Evolutionary conservation across 1,140 invertebrate genomes (phyloP).

Genomic region (Carcinoscorpius rotundicauda): DNA sequence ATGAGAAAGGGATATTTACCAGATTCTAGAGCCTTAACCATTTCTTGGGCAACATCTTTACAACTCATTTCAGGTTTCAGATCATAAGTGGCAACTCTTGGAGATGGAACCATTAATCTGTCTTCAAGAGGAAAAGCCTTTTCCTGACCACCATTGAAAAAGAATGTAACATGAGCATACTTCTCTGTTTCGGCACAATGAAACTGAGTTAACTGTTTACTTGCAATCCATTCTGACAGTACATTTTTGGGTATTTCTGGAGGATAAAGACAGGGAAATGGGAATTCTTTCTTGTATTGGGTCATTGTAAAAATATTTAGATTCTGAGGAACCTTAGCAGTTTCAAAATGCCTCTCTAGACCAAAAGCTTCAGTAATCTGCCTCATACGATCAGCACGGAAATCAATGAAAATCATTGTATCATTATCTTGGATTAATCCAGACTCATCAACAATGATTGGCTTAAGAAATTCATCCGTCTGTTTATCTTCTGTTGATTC

Average conservation of each 20-base stretch:
- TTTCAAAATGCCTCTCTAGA: constrained; percentile 31
- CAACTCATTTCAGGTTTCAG: constrained; percentile 38
- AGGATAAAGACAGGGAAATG: constrained; percentile 35
- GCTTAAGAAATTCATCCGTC: constrained; percentile 41
- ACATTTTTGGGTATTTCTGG: constrained; percentile 36
- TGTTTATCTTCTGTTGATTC: constrained; percentile 17
- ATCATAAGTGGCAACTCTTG: constrained; percentile 40
- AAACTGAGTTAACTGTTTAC: constrained; percentile 31
- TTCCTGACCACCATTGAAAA: constrained; percentile 40
- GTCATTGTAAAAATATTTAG: constrained; percentile 33
- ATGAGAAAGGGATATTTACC: constrained; percentile 37
- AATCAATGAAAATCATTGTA: constrained; percentile 39
- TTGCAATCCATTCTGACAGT: constrained; percentile 35
- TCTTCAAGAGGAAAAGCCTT: constrained; percentile 35
- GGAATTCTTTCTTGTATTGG: constrained; percentile 39
- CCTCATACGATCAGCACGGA: constrained; percentile 38
- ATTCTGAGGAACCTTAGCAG: constrained; percentile 28
- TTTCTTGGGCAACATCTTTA: constrained; percentile 34
- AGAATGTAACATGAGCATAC: constrained; percentile 41
- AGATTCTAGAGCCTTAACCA: constrained; percentile 32
- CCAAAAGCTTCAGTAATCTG: constrained; percentile 37
- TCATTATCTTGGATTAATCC: constrained; percentile 34
- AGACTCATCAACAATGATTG: constrained; percentile 34
- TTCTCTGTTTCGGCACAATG: constrained; percentile 42
- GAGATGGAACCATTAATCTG: constrained; percentile 37